Percentiles rank a stretch among this genome's conserved stretches.
Conservation (phyloP, 2,888 invertebrate species). For the Phalangium opilio region DNA sequence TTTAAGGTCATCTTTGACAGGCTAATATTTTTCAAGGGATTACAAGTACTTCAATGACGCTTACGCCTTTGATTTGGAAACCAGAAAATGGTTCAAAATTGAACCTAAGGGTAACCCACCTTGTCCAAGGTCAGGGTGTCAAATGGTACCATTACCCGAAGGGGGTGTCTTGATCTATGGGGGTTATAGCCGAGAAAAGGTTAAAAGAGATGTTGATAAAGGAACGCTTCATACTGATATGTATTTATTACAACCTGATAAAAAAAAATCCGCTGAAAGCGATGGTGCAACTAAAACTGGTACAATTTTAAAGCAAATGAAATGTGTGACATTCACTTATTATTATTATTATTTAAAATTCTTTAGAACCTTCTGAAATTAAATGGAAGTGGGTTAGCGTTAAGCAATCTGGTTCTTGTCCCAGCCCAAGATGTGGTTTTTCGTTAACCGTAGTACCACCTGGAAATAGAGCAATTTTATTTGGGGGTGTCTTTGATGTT, state of each 20-base stretch:
- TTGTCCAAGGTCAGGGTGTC: constrained; percentile 62
- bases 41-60: constrained; percentile 81
- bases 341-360: no score
- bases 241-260: constrained; percentile 44
- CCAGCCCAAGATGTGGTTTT: constrained; percentile 51
- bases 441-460: constrained; percentile 43
- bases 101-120: constrained; percentile 43
- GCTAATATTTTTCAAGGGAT: constrained; percentile 36
- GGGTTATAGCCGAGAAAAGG: constrained; percentile 55
- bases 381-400: constrained; percentile 56
- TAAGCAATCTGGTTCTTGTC: constrained; percentile 48
- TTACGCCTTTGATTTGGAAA: constrained; percentile 61
- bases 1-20: not conserved
- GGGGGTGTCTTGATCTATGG: constrained; percentile 50
- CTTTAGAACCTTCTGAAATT: constrained; percentile 25
- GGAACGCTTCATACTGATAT: constrained; percentile 55
- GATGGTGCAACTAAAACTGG: no score
- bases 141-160: constrained; percentile 48
- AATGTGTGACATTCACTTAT: no score
- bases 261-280: no score
- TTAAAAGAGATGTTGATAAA: constrained; percentile 57
- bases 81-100: constrained; percentile 59
- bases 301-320: no score
- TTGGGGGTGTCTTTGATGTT: constrained; percentile 73
- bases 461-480: constrained; percentile 55